Base-by-base conservation (phyloP, 2,888 invertebrate genomes). In the Ochropleura plecta region DNA sequence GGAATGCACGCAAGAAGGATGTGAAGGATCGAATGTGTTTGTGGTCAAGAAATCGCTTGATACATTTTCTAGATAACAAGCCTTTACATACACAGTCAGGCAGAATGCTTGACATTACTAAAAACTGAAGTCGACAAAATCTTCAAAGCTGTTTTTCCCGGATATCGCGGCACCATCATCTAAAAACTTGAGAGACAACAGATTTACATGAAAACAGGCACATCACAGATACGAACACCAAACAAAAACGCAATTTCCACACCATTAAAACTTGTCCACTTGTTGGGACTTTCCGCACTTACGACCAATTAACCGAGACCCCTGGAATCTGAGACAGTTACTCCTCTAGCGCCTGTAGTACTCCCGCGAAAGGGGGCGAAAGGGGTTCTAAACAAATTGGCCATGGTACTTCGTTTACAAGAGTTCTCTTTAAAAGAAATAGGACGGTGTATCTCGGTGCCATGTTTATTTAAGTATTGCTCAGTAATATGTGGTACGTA, bases 191-290 rank as follows among this genome's bases (percentile, higher is more conserved):
- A 73, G 73, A 87, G 84, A 90, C 90, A 91, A 88, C 87, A 86
- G 88, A 92, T 92, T 91, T 91, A 90, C 91, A 90, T 90, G 88
- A 86, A 86, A 90, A 90, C 90, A 87, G 86, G 90, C 86, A 91
- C 92, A 93, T 93, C 91, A 86, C 89, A 89, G 92, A 92, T 91
- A 91, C 90, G 89, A 85, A 88, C 87, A 84, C 90, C 90, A 91
- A 94, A 93, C 93, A 93, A 93, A 94, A 94, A 93, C 93, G 91
- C 92, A 93, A 94, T 94, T 93, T 94, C 91, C 93, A 92, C 93
- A 89, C 93, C 93, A 93, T 94, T 94, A 94, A 93, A 94, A 94
- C 91, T 93, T 93, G 90, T 85, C 92, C 92, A 92, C 93, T 93
- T 92, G 91, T 92, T 92, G 89, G 86, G 88, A 90, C 86, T 90